phyloP scores from a whole-genome alignment of 30 jellyfish, hydroid and myxozoan species.

The Rhopilema esculentum region DNA sequence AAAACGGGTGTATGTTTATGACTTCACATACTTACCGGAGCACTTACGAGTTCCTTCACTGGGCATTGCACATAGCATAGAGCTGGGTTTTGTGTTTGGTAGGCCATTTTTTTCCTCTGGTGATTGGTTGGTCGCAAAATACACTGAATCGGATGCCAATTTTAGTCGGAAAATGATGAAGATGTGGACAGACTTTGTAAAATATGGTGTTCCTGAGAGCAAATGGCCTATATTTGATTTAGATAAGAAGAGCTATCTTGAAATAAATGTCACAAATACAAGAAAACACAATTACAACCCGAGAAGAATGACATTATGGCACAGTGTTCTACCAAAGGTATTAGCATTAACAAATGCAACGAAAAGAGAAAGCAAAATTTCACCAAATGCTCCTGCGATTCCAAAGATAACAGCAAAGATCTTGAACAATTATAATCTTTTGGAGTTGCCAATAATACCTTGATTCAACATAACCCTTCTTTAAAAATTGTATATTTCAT shows the following conservation, averaged over 20 bases:
- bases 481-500: too few species aligned
- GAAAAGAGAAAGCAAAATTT: too few species aligned
- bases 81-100: conserved; percentile 10
- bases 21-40: conserved; percentile 15
- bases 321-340: neutral
- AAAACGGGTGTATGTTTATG: conserved; percentile 1
- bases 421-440: too few species aligned
- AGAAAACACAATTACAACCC: conserved; percentile 13
- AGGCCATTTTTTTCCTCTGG: neutral
- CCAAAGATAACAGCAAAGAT: too few species aligned
- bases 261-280: conserved; percentile 18
- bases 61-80: conserved; percentile 7
- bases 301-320: conserved; percentile 44
- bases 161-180: conserved; percentile 39
- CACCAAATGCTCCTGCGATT: too few species aligned
- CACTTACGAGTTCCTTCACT: neutral
- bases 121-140: conserved; percentile 13
- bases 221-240: conserved; percentile 30
- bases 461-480: too few species aligned
- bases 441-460: too few species aligned
- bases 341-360: neutral
- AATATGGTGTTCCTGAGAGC: conserved; percentile 39
- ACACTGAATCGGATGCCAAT: conserved; percentile 13
- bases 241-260: conserved; percentile 10
- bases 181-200: conserved; percentile 64